Evolutionary conservation across 1,140 invertebrate genomes (phyloP).

Genomic region (Magallana gigas): DNA sequence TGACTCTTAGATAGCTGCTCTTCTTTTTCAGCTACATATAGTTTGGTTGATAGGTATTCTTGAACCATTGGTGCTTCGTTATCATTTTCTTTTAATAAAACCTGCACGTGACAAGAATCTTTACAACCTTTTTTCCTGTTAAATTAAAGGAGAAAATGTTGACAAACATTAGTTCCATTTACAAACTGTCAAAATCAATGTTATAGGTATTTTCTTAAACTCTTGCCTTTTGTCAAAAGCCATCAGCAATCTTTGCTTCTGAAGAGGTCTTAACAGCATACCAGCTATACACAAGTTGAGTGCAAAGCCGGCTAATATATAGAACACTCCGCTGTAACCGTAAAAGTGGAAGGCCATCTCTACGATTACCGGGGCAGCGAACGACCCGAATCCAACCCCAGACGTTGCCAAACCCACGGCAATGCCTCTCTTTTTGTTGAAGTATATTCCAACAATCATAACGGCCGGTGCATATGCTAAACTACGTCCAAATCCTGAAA

Average conservation of each 20-base stretch:
- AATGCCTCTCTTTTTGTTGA: conserved; percentile 70
- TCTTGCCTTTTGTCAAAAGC: conserved; percentile 55
- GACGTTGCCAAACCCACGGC: conserved; percentile 75
- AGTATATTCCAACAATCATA: conserved; percentile 75
- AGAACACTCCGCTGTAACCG: conserved; percentile 56
- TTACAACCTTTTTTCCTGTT: conserved; percentile 26
- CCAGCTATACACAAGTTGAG: conserved; percentile 58
- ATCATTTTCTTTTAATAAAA: neutral
- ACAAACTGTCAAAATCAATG: neutral
- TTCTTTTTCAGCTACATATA: neutral
- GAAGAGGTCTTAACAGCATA: conserved; percentile 50
- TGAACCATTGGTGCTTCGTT: neutral
- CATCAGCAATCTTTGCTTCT: conserved; percentile 43
- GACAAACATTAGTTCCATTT: no score
- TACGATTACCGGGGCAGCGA: conserved; percentile 73
- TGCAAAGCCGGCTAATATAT: conserved; percentile 54
- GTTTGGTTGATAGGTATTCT: neutral
- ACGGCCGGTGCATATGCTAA: conserved; percentile 74
- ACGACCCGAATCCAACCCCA: conserved; percentile 76
- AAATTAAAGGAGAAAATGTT: neutral
- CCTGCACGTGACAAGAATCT: neutral
- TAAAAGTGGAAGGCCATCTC: conserved; percentile 68
- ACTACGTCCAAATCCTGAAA: conserved; percentile 75
- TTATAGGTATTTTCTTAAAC: no score
- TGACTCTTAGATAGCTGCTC: neutral